Conservation (phyloP, 2,113 vertebrate genomes). For the Prinia subflava region DNA sequence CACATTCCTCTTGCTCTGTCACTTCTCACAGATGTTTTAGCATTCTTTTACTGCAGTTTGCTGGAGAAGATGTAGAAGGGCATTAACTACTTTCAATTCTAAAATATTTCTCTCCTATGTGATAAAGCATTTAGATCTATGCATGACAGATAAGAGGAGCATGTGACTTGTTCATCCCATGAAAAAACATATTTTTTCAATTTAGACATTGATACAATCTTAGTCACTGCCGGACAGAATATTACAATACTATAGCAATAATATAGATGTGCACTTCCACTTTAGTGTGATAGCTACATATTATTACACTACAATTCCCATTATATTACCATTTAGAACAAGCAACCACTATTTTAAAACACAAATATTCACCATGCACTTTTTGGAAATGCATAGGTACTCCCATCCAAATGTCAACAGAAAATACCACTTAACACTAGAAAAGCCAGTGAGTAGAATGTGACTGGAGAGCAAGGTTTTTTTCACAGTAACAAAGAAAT, state of each 20-base stretch:
- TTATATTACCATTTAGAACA: background rate
- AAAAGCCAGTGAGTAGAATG: background rate
- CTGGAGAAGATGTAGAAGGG: background rate
- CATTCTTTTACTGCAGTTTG: background rate
- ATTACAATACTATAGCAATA: background rate
- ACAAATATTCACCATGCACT: background rate
- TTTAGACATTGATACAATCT: background rate
- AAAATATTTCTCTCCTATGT: background rate
- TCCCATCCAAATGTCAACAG: background rate
- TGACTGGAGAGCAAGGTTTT: background rate
- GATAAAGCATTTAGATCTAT: background rate
- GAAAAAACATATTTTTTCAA: background rate
- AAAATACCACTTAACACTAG: background rate
- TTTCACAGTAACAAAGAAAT: background rate
- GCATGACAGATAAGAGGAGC: background rate
- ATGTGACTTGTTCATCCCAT: background rate
- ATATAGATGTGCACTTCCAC: background rate
- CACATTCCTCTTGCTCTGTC: background rate
- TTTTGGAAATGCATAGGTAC: background rate
- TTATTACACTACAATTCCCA: background rate
- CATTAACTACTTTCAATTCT: background rate
- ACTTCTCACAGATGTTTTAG: background rate
- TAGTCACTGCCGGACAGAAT: background rate
- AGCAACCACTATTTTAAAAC: background rate
- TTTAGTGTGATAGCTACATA: background rate